phyloP scores from a whole-genome alignment of 2,113 vertebrate species.

The Cochlearius cochlearius region DNA sequence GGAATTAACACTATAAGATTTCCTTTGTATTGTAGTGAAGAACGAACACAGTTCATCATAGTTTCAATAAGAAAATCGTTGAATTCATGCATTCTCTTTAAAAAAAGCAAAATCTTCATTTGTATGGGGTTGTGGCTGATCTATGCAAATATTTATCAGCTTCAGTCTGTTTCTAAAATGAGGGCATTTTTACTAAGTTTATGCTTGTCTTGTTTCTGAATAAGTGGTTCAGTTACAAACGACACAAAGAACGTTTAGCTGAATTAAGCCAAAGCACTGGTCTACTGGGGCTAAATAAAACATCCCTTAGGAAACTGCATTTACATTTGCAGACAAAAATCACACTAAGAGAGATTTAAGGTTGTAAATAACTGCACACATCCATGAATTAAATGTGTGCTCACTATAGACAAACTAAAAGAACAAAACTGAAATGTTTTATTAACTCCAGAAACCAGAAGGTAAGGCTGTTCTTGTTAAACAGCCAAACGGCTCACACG shows the following conservation, averaged over 20 bases:
- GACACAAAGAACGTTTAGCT: constrained; percentile 50
- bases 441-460: not conserved
- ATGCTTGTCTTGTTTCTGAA: constrained; percentile 33
- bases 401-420: not conserved
- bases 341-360: not conserved
- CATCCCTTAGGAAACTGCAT: constrained; percentile 29
- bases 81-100: constrained; percentile 24
- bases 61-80: constrained; percentile 30
- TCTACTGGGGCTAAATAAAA: constrained; percentile 31
- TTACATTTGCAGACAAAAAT: constrained; percentile 44
- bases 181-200: constrained; percentile 23
- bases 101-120: constrained; percentile 44
- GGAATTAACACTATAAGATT: not conserved
- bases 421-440: not conserved
- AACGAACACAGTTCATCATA: constrained; percentile 13
- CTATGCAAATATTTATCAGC: constrained; percentile 59
- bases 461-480: not conserved
- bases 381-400: not conserved
- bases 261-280: constrained; percentile 39
- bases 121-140: constrained; percentile 38
- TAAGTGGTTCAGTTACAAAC: constrained; percentile 47
- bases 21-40: not conserved
- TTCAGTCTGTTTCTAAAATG: constrained; percentile 12
- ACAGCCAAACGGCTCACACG: not conserved
- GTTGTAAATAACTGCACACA: not conserved